Percentiles rank a stretch among this genome's conserved stretches.
These are phyloP conservation scores for Pluvianellus socialis DNA, from an alignment of 2,113 vertebrate species.

Conservation along the genomic window DNA sequence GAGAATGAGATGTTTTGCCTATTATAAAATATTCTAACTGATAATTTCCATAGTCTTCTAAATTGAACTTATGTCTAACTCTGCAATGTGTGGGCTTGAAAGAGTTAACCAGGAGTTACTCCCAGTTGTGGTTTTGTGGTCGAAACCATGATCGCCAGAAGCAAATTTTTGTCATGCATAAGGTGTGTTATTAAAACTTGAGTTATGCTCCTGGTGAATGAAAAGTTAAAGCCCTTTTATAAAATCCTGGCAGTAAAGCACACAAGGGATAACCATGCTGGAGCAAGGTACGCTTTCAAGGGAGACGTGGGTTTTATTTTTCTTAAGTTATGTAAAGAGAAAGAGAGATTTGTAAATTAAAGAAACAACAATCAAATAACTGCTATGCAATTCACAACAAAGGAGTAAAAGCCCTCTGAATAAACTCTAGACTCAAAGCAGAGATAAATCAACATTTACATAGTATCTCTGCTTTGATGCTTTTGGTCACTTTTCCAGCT, in stretches of 20 bases:
- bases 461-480: slow-evolving; percentile 10
- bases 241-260: slow-evolving; percentile 65
- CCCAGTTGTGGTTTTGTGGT: slow-evolving; percentile 84
- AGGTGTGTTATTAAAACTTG: slow-evolving; percentile 84
- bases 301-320: not conserved
- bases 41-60: slow-evolving; percentile 31
- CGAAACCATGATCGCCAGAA: slow-evolving; percentile 85
- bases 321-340: slow-evolving; percentile 40
- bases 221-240: slow-evolving; percentile 81
- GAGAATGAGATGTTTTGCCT: slow-evolving; percentile 20
- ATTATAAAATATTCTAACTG: not conserved
- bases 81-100: slow-evolving; percentile 61
- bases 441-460: slow-evolving; percentile 32
- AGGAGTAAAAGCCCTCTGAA: slow-evolving; percentile 18
- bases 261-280: slow-evolving; percentile 33
- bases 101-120: slow-evolving; percentile 80
- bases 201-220: slow-evolving; percentile 80
- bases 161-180: slow-evolving; percentile 84
- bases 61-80: not conserved
- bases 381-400: slow-evolving; percentile 6
- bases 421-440: slow-evolving; percentile 52
- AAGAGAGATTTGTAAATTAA: slow-evolving; percentile 57
- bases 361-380: slow-evolving; percentile 6
- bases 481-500: not conserved
- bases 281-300: slow-evolving; percentile 8